Evolutionary conservation across 2,888 invertebrate species (phyloP).

Genomic region (Spatulosminthurus flaviceps): DNA sequence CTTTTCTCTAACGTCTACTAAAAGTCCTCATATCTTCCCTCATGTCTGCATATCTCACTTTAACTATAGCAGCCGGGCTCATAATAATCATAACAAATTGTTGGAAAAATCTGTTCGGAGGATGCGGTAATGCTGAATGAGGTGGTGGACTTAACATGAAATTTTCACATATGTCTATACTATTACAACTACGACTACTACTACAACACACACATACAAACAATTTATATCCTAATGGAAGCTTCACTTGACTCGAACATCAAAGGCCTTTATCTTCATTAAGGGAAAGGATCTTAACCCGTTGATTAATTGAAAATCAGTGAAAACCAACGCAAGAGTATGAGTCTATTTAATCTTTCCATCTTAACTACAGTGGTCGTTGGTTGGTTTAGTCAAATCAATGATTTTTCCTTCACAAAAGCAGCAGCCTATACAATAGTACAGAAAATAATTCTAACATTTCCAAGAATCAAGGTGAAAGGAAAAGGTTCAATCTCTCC

Average conservation of each 20-base stretch:
- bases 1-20: background rate
- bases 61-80: slow-evolving; percentile 10
- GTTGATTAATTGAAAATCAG: slow-evolving; percentile 39
- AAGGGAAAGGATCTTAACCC: slow-evolving; percentile 31
- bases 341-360: background rate
- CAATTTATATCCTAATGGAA: too few relatives aligned
- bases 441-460: background rate
- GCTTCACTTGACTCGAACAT: background rate
- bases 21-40: background rate
- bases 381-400: background rate
- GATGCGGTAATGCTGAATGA: slow-evolving; percentile 2
- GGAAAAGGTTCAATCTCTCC: background rate
- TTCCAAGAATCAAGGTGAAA: background rate
- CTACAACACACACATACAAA: too few relatives aligned
- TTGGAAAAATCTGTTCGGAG: background rate
- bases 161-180: background rate
- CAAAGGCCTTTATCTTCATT: slow-evolving; percentile 9
- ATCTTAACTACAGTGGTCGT: background rate
- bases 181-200: too few relatives aligned
- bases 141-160: background rate
- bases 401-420: background rate
- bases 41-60: background rate
- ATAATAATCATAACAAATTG: slow-evolving; percentile 34
- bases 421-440: background rate
- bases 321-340: background rate